phyloP scores from a whole-genome alignment of 92 coral and sea anemone genomes.

The Epizoanthus scotinus region DNA sequence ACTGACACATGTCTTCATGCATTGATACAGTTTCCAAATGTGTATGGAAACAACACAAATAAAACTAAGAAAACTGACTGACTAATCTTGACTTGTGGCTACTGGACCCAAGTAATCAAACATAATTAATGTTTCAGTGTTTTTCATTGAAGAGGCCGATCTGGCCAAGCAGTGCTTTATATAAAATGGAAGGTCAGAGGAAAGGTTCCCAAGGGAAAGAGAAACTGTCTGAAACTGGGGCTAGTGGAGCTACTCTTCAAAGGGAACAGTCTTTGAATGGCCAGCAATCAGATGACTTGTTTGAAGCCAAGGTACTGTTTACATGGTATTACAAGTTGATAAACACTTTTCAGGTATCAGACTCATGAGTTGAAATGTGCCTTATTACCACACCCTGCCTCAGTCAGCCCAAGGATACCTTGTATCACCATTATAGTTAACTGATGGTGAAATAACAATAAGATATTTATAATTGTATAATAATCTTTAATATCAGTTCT shows the following conservation, averaged over 20 bases:
- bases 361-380: background rate
- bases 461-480: too few relatives aligned
- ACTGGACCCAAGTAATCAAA: background rate
- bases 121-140: background rate
- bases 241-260: slow-evolving; percentile 13
- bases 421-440: too few relatives aligned
- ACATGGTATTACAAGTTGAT: background rate
- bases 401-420: background rate
- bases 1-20: too few relatives aligned
- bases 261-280: slow-evolving; percentile 29
- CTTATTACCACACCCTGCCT: slow-evolving; percentile 2
- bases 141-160: background rate
- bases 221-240: background rate
- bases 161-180: background rate
- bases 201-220: slow-evolving; percentile 16
- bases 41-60: too few relatives aligned
- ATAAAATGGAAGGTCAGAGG: slow-evolving; percentile 24
- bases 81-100: background rate
- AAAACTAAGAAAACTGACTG: too few relatives aligned
- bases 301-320: slow-evolving; percentile 17
- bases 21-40: too few relatives aligned
- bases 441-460: too few relatives aligned
- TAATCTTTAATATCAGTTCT: too few relatives aligned
- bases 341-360: background rate
- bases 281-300: slow-evolving; percentile 15